phyloP scores from a whole-genome alignment of 2,888 invertebrate species.

The Hypercompe scribonia region DNA sequence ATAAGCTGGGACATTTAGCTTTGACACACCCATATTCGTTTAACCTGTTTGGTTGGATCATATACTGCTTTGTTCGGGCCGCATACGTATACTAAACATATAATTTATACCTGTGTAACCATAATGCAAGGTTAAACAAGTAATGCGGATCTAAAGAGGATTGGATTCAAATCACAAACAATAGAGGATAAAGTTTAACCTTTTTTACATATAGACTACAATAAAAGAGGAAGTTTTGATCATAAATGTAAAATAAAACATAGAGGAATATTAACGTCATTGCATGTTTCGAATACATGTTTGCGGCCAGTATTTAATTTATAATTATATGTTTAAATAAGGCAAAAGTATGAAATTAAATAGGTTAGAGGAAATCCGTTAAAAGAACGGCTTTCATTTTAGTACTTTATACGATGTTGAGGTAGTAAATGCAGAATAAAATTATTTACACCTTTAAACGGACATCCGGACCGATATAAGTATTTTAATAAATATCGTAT shows the following conservation, averaged over 20 bases:
- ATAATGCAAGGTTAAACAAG: constrained; percentile 8
- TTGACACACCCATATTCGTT: constrained; percentile 18
- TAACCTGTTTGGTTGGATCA: constrained; percentile 43
- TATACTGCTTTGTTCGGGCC: constrained; percentile 35
- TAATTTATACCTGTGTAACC: constrained; percentile 6
- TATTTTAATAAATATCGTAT: neutral
- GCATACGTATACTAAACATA: constrained; percentile 5
- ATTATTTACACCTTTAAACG: neutral
- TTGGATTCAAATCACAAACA: neutral
- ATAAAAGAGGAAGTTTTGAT: neutral
- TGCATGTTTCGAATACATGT: neutral
- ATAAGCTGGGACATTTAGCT: neutral
- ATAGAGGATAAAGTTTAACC: neutral
- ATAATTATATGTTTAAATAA: neutral
- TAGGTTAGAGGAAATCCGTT: constrained; percentile 1
- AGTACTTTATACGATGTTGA: neutral
- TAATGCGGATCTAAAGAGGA: constrained; percentile 5
- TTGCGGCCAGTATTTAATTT: neutral
- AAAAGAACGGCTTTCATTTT: neutral
- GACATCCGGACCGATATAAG: neutral
- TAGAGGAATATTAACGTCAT: neutral
- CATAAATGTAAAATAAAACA: neutral
- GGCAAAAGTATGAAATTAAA: neutral
- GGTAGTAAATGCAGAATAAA: neutral
- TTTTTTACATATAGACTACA: neutral